Evolutionary conservation across 2,888 invertebrate genomes (phyloP), one percentile per base, ranked within the genome.

Genomic region (Scaptomyza parva): DNA sequence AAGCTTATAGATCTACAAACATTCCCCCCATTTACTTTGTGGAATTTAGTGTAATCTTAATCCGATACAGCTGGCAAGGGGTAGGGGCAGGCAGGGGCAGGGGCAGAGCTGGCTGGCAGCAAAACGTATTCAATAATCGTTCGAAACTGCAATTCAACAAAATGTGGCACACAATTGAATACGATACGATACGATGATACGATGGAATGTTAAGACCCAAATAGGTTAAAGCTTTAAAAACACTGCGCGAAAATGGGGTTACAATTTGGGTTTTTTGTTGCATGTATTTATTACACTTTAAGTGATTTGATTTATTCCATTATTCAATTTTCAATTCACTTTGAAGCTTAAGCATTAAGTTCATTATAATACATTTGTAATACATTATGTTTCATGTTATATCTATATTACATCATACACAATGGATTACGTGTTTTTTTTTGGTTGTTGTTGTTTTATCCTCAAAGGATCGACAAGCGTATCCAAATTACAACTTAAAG

Each of bases 401-500:
- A 51, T 37, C 33, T 22, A 43, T 18, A 51, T 37, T 45, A 52
- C 26, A 51, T 45, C 24, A 54, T 30, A 37, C 50, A 24, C 52
- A 53, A 63, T 58, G 53, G 53, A 45, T 58, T 50, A n/a, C n/a
- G 41, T 17, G 18, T 45, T 47, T 47, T 61, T 39, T 9, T 3
- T 30, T 30, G 12, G 30, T 30, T 30, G 18, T 55, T 20, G 35
- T 28, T 26, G 33, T 14, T 11, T 28, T 41, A 33, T 40, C n/a
- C 62, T 54, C 30, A 20, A 54, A 58, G 70, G 64, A 70, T 58
- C 48, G 35, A 50, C 52, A 50, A 37, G 35, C 67, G 43, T 60
- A 52, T 55, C 52, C 37, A 66, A 57, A 60, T 70, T 33, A 65
- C 51, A 39, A 28, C 66, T 48, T 47, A 47, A 17, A 39, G 26